Base-by-base conservation (phyloP, 2,888 invertebrate genomes). In the Bombylius major region DNA sequence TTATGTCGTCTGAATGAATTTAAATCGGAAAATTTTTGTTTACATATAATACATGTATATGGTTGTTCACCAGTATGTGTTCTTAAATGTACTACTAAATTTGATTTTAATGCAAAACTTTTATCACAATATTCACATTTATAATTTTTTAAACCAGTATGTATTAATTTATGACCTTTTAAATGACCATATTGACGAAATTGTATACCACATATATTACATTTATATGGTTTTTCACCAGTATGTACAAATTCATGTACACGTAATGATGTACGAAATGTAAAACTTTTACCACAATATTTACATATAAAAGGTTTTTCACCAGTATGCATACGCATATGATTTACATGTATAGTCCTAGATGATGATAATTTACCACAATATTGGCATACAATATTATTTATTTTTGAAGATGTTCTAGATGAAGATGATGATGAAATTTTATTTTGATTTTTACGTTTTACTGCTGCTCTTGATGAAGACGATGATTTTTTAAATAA, bases 1-100 rank as follows among this genome's bases (percentile, higher is more conserved):
- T 61, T 63, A 55, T 65, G 65, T 39, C 63, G 55, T 53, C 59
- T 59, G 14, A 65, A 59, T 9, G 62, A 62, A 50, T 64, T 63
- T n/a, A 61, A 62, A 55, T 63, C 62, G 32, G 59, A 60, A 52
- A 65, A 65, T 14, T 56, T 55, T 55, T 63, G 62, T 34, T 54
- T 48, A 44, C 64, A 65, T 31, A 57, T 36, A 14, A 57, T 55
- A 55, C 64, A 65, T 36, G 60, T 52, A 53, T 61, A 63, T 4
- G 63, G 63, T 11, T 59, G 60, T 54, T 62, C 62, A 12, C 64
- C 63, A 39, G 59, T 59, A 50, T 65, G 64, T 36, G 60, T 54
- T 33, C 64, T 58, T 54, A 52, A 52, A 49, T 62, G 62, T 7
- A 62, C 61, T 4, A 55, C 57, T 47, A 62, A 59, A 55, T 62